Evolutionary conservation across 2,797 vertebrate species (phyloP).

Genomic region (Chiloscyllium punctatum): DNA sequence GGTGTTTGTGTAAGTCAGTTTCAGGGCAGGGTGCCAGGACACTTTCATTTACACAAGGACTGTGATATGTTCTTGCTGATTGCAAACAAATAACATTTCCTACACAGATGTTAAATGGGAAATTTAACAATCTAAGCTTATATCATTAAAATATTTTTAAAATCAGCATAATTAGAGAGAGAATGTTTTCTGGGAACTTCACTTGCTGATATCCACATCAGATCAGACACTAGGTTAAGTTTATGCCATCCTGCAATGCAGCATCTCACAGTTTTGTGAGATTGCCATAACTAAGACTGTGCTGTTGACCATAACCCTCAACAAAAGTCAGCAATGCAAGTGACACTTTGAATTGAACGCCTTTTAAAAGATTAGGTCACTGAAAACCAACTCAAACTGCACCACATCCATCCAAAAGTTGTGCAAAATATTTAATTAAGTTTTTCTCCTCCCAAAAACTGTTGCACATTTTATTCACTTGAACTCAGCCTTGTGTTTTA

Average conservation of each 20-base stretch:
- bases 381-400: background rate
- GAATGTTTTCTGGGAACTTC: background rate
- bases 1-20: background rate
- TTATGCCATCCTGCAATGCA: background rate
- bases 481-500: background rate
- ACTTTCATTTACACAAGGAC: background rate
- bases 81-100: background rate
- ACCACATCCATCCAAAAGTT: background rate
- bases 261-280: background rate
- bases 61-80: background rate
- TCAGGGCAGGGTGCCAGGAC: background rate
- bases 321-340: background rate
- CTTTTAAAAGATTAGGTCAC: background rate
- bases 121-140: background rate
- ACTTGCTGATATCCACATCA: background rate
- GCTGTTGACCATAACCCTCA: background rate
- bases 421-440: background rate
- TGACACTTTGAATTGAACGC: background rate
- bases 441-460: background rate
- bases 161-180: background rate
- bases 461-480: background rate
- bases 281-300: background rate
- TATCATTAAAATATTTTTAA: background rate
- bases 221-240: background rate
- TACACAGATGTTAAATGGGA: background rate